These are phyloP conservation scores for Lepidotrigona ventralis DNA, from an alignment of 1,140 invertebrate species.

Conservation along the genomic window DNA sequence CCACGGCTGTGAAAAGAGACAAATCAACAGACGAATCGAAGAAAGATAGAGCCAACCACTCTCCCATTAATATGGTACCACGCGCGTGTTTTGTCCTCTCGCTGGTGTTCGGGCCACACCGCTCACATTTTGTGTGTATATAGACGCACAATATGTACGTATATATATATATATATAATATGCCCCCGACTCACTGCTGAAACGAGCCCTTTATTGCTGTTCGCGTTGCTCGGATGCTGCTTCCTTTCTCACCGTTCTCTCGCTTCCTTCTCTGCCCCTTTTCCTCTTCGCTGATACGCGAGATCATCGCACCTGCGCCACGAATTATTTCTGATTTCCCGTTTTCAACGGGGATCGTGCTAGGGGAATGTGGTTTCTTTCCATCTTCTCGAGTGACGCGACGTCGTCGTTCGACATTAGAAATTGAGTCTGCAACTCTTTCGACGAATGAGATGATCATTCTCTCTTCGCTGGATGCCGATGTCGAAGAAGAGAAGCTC, in stretches of 20 bases:
- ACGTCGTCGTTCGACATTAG: too few species aligned
- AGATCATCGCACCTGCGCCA: conserved; percentile 34
- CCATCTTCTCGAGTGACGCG: too few species aligned
- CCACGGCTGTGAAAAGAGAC: conserved; percentile 7
- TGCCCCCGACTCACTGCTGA: conserved; percentile 65
- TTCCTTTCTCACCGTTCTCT: conserved; percentile 73
- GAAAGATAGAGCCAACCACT: not conserved
- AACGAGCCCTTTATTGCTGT: conserved; percentile 77
- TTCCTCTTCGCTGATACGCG: conserved; percentile 7
- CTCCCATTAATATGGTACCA: conserved; percentile 29
- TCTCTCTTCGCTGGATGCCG: too few species aligned
- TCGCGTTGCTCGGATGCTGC: conserved; percentile 74
- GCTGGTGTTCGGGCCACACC: conserved; percentile 16
- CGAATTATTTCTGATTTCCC: conserved; percentile 15
- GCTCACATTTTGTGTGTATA: conserved; percentile 56
- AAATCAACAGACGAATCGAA: not conserved
- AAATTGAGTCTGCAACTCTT: too few species aligned
- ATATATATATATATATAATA: too few species aligned
- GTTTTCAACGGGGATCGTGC: not conserved
- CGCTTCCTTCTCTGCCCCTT: not conserved
- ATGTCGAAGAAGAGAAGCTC: too few species aligned
- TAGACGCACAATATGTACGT: conserved; percentile 47
- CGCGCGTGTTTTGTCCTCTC: conserved; percentile 12
- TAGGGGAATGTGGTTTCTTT: not conserved
- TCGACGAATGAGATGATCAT: too few species aligned